phyloP scores from a whole-genome alignment of 2,113 vertebrate genomes.

The Melanocharis versteri region DNA sequence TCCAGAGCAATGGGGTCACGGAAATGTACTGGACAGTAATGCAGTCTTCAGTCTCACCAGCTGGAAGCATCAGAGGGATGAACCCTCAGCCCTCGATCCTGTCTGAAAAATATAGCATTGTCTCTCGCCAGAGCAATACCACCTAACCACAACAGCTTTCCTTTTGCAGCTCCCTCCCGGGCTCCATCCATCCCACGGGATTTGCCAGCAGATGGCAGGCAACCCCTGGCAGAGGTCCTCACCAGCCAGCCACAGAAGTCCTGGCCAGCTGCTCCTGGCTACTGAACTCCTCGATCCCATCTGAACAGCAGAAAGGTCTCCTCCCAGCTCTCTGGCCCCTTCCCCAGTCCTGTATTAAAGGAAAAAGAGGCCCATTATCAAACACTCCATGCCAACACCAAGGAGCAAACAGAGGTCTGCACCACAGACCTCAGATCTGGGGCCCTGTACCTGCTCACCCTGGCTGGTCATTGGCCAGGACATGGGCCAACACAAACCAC shows the following conservation, averaged over 20 bases:
- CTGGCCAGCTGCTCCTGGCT: background rate
- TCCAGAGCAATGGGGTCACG: background rate
- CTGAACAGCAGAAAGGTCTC: background rate
- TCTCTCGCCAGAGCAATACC: background rate
- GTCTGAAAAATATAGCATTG: background rate
- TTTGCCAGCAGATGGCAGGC: constrained; percentile 62
- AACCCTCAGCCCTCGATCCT: accelerated
- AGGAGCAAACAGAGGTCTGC: background rate
- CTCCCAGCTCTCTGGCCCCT: background rate
- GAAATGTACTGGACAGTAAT: background rate
- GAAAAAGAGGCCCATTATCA: background rate
- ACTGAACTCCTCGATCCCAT: background rate
- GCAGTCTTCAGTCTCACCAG: background rate
- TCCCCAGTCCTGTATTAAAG: background rate
- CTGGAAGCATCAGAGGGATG: background rate
- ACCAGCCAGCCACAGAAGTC: background rate
- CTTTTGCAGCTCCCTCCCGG: background rate
- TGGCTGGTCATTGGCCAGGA: background rate
- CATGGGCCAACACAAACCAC: background rate
- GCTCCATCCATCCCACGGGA: background rate
- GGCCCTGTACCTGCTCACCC: background rate
- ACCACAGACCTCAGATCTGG: accelerated
- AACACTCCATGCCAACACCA: background rate
- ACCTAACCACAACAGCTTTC: background rate
- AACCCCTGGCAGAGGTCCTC: constrained; percentile 13